Base-by-base conservation (phyloP, 2,888 invertebrate species). In the Nemotelus nigrinus region DNA sequence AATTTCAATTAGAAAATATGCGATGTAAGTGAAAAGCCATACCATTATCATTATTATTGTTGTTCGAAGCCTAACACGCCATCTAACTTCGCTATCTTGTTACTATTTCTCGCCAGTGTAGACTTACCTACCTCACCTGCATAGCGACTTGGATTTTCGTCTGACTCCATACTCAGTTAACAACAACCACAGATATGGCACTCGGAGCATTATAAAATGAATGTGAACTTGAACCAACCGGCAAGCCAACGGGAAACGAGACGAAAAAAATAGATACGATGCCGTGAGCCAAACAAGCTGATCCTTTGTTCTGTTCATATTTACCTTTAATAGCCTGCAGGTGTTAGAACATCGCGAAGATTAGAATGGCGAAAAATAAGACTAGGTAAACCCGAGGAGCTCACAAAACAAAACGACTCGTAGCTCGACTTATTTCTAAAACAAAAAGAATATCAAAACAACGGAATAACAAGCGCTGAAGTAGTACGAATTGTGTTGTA, bases 221-320 rank as follows among this genome's bases (percentile, higher is more conserved):
- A 57, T 71, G 57, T 71, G 58, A 71, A 55, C 58, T 71, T 57
- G 71, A 57, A 70, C 55, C 70, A 50, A 70, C 63, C 63, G 43
- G 25, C 63, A 39, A 63, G 25, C 47, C 55, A 39, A 5, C 47
- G 71, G 43, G 48, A 75, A 63, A 64, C 50, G 39, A n/a, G 48
- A 50, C 41, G 64, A 50, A 47, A 75, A 53, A 64, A 63, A 41
- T 8, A 53, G 10, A 7, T 25, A 64, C 43, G 71, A 55, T 44
- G 75, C 64, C 75, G 41, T 25, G 8, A 64, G 53, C 60, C 25
- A 64, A 75, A 64, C 50, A 53, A 64, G 64, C 75, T 72, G 76
- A 79, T 78, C 78, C 78, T 79, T 79, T 78, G 79, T 79, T 79
- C 78, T 76, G 65, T 58, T 68, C 78, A 72, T 78, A 76, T 79